Evolutionary conservation across 2,113 vertebrate species (phyloP).

Genomic region (Cebidichthys violaceus): DNA sequence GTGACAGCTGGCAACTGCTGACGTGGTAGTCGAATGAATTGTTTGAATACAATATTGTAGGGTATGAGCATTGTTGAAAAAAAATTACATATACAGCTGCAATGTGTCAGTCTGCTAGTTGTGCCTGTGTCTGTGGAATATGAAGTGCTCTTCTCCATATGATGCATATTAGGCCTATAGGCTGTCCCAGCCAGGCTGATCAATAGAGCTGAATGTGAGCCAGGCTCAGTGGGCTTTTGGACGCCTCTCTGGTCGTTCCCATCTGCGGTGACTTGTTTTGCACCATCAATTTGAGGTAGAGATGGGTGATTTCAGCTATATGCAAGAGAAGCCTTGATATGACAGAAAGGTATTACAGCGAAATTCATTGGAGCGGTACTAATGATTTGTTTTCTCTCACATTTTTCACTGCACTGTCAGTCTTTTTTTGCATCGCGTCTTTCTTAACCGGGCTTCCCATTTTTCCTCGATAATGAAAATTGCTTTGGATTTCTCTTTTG

Average conservation of each 20-base stretch:
- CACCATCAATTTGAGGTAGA: conserved; percentile 23
- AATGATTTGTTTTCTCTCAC: conserved; percentile 50
- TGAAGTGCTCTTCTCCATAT: conserved; percentile 51
- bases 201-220: conserved; percentile 67
- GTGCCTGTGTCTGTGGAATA: conserved; percentile 31
- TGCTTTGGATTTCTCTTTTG: conserved; percentile 64
- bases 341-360: conserved; percentile 17
- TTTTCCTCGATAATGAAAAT: conserved; percentile 39
- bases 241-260: conserved; percentile 52
- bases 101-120: conserved; percentile 18
- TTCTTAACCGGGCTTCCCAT: conserved; percentile 14
- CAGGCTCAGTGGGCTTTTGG: conserved; percentile 46
- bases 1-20: conserved; percentile 41
- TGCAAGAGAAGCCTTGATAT: conserved; percentile 31
- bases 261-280: conserved; percentile 49
- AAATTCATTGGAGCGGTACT: conserved; percentile 45
- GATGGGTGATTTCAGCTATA: conserved; percentile 19
- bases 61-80: conserved; percentile 9
- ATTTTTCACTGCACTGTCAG: conserved; percentile 35
- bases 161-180: conserved; percentile 59
- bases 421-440: conserved; percentile 35
- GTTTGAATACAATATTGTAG: conserved; percentile 11
- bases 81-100: neutral
- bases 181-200: conserved; percentile 48
- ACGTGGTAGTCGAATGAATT: conserved; percentile 27